A percentile compares a stretch with the other conserved stretches of the same genome.
Evolutionary conservation across 2,113 vertebrate genomes (phyloP).

Genomic region (Hystrix brachyura): DNA sequence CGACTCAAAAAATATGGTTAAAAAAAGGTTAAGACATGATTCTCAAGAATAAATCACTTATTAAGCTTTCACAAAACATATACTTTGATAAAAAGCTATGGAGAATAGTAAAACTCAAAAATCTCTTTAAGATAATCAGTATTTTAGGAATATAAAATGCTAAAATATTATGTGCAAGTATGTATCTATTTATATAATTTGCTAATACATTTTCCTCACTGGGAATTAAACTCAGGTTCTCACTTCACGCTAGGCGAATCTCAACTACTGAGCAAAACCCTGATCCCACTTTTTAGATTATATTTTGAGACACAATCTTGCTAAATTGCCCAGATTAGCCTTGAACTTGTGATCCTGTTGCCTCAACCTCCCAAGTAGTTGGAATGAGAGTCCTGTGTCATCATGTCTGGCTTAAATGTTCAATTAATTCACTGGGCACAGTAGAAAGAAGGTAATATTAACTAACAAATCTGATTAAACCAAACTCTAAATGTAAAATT

Average conservation of each 20-base stretch:
- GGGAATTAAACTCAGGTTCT: background rate
- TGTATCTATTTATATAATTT: background rate
- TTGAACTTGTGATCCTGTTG: background rate
- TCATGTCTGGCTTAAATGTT: background rate
- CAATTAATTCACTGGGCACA: background rate
- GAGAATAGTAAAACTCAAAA: constrained; percentile 28
- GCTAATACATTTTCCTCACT: background rate
- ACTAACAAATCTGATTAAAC: background rate
- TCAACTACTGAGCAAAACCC: background rate
- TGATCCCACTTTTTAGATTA: background rate
- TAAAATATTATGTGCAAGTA: constrained; percentile 34
- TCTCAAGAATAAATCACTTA: background rate
- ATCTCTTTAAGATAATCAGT: background rate
- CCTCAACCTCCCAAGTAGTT: background rate
- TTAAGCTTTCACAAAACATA: background rate
- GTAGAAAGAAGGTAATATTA: constrained; percentile 19
- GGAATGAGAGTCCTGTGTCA: background rate
- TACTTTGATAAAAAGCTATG: background rate
- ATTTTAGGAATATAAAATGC: background rate
- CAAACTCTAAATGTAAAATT: background rate
- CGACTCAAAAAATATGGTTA: background rate
- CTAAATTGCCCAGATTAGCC: background rate
- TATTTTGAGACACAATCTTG: background rate
- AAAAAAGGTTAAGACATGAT: background rate
- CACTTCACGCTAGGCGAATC: too few species aligned